A percentile compares a stretch with the other conserved stretches of the same genome.
Conservation (phyloP, 2,888 invertebrate genomes). For the Morpho achilles region DNA sequence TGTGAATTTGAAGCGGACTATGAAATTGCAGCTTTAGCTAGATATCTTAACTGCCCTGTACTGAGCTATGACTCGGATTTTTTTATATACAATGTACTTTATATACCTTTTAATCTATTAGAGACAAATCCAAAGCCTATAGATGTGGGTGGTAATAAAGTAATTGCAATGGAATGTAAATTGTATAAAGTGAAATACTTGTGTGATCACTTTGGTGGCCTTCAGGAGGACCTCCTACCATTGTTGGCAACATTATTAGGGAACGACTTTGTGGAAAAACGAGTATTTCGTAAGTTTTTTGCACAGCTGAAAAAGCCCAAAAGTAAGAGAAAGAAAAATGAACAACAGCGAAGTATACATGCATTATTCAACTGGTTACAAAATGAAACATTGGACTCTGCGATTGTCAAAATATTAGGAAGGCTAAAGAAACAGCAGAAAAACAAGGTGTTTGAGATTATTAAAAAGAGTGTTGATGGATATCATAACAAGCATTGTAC, state of each 20-base stretch:
- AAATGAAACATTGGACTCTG: conserved; percentile 83
- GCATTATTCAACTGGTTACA: conserved; percentile 87
- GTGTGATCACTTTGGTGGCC: conserved; percentile 80
- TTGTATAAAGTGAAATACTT: conserved; percentile 86
- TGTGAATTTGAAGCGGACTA: conserved; percentile 95
- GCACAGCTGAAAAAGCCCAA: conserved; percentile 80
- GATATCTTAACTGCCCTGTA: conserved; percentile 89
- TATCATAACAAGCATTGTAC: conserved; percentile 80
- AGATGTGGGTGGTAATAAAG: conserved; percentile 42
- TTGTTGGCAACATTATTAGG: conserved; percentile 91
- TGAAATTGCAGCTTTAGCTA: conserved; percentile 90
- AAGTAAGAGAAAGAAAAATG: conserved; percentile 71
- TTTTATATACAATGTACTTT: conserved; percentile 90
- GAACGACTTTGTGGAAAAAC: conserved; percentile 90
- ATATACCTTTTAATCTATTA: conserved; percentile 87
- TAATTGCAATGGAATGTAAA: conserved; percentile 81
- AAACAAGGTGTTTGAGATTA: conserved; percentile 71
- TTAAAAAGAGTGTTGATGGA: conserved; percentile 81
- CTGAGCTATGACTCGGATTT: conserved; percentile 97
- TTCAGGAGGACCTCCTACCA: conserved; percentile 84
- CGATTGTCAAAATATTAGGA: conserved; percentile 82
- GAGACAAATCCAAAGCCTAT: conserved; percentile 64
- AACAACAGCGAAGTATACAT: conserved; percentile 84
- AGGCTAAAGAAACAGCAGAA: conserved; percentile 79
- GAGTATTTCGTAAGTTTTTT: conserved; percentile 85